phyloP scores from a whole-genome alignment of 2,797 vertebrate genomes.

The Sebastes hubbsi region DNA sequence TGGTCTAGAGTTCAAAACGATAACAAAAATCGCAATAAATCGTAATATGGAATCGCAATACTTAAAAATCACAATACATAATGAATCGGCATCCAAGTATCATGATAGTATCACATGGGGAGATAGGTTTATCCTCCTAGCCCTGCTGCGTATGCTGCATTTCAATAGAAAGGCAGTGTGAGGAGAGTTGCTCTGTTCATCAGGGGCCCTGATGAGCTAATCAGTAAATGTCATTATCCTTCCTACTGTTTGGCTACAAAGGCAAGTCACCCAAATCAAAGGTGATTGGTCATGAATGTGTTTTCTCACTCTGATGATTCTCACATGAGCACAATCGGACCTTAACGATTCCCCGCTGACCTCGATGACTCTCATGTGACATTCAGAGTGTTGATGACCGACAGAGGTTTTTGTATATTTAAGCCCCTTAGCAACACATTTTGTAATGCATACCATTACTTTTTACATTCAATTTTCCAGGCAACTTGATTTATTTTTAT shows the following conservation, averaged over 20 bases:
- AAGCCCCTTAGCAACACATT: background rate
- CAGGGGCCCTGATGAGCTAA: background rate
- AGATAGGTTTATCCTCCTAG: too few species aligned
- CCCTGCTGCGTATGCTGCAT: background rate
- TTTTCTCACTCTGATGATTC: slow-evolving; percentile 22
- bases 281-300: slow-evolving; percentile 5
- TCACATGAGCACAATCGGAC: slow-evolving; percentile 51
- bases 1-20: too few species aligned
- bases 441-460: background rate
- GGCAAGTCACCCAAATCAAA: background rate
- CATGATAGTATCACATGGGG: too few species aligned
- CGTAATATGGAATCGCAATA: too few species aligned
- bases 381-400: slow-evolving; percentile 17
- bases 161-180: background rate
- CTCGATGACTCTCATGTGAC: slow-evolving; percentile 47
- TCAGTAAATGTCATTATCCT: background rate
- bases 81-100: too few species aligned
- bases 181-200: background rate
- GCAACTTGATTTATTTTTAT: too few species aligned
- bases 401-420: background rate
- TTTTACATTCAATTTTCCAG: background rate
- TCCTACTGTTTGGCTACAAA: background rate
- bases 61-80: too few species aligned
- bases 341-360: slow-evolving; percentile 16
- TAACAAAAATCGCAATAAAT: too few species aligned